phyloP scores from a whole-genome alignment of 2,797 vertebrate species.

The Avahi laniger region DNA sequence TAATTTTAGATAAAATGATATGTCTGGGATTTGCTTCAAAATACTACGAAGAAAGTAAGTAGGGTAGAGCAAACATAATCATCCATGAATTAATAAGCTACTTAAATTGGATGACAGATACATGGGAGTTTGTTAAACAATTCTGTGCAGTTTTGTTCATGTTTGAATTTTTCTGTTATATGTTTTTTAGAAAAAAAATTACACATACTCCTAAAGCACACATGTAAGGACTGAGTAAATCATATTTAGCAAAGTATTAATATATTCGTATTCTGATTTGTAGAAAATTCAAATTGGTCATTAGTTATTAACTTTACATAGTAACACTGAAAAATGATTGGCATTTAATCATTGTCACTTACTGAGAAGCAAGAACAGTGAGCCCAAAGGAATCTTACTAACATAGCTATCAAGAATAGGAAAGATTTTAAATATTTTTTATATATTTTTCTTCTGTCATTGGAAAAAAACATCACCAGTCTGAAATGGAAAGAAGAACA shows the following conservation, averaged over 20 bases:
- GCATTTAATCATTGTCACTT: neutral
- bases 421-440: neutral
- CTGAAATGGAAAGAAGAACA: neutral
- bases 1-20: neutral
- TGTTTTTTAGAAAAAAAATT: neutral
- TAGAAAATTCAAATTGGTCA: neutral
- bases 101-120: neutral
- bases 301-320: neutral
- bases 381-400: neutral
- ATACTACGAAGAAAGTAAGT: neutral
- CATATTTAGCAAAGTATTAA: neutral
- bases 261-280: neutral
- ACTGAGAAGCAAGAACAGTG: neutral
- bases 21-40: slow-evolving; percentile 10
- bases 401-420: neutral
- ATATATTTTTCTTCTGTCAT: neutral
- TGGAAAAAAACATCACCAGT: neutral
- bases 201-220: neutral
- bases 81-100: neutral
- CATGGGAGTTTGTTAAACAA: neutral
- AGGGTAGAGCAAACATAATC: neutral
- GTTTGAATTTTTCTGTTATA: neutral
- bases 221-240: neutral
- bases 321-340: neutral
- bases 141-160: neutral